These are phyloP conservation scores for Hypena proboscidalis DNA, from an alignment of 2,888 invertebrate species.

Conservation along the genomic window DNA sequence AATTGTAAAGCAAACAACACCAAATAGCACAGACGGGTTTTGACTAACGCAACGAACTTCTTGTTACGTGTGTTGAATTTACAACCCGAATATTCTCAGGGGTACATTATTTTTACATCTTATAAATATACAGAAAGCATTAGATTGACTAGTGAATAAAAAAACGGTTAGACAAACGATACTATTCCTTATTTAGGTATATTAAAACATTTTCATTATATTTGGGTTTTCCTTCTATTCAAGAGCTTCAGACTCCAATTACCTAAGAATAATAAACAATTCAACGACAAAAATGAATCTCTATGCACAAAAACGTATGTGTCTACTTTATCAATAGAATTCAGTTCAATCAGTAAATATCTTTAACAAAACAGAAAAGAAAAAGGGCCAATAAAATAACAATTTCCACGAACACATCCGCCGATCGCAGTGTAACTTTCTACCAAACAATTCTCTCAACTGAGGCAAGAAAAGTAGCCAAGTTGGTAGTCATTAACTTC, in stretches of 20 bases:
- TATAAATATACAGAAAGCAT: no score
- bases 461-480: slow-evolving; percentile 47
- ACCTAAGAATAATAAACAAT: no score
- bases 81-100: slow-evolving; percentile 49
- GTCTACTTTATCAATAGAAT: slow-evolving; percentile 19
- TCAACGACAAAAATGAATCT: no score
- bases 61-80: slow-evolving; percentile 53
- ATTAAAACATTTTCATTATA: no score
- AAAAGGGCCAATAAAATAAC: slow-evolving; percentile 45
- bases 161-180: no score
- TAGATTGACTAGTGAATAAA: no score
- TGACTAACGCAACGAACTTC: slow-evolving; percentile 58
- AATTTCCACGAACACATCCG: slow-evolving; percentile 51
- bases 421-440: slow-evolving; percentile 60
- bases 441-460: slow-evolving; percentile 56
- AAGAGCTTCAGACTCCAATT: no score
- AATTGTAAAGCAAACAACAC: slow-evolving; percentile 62
- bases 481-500: slow-evolving; percentile 69
- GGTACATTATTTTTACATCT: no score
- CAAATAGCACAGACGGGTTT: slow-evolving; percentile 47
- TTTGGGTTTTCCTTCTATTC: no score
- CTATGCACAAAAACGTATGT: no score
- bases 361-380: slow-evolving; percentile 31
- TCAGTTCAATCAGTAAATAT: slow-evolving; percentile 29
- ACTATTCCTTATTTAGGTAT: no score